These are phyloP conservation scores for Lymantria dispar DNA, from an alignment of 2,888 invertebrate genomes.

Conservation along the genomic window DNA sequence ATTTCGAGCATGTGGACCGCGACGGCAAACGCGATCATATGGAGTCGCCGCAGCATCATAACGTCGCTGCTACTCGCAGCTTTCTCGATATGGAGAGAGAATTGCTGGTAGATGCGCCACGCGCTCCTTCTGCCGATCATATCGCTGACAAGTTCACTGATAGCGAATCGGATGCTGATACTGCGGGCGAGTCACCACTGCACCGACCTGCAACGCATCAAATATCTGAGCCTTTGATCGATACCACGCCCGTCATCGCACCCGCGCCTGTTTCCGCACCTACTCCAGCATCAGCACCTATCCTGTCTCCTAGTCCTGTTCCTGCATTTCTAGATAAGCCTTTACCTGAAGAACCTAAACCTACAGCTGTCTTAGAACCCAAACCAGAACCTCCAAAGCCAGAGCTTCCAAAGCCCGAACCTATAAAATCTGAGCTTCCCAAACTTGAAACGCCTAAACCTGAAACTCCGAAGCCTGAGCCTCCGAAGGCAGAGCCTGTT, in stretches of 20 bases:
- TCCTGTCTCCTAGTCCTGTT: constrained; percentile 55
- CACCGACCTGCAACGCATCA: constrained; percentile 62
- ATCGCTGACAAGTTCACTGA: constrained; percentile 82
- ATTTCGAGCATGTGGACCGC: constrained; percentile 88
- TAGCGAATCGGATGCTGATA: constrained; percentile 81
- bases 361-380: constrained; percentile 18
- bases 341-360: constrained; percentile 30
- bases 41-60: constrained; percentile 55
- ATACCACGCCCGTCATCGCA: constrained; percentile 29
- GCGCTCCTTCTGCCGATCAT: constrained; percentile 64
- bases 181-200: constrained; percentile 70
- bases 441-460: constrained; percentile 41
- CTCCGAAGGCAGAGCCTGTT: constrained; percentile 18
- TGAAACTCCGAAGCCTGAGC: constrained; percentile 15
- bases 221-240: constrained; percentile 28
- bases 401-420: constrained; percentile 40
- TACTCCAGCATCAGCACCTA: constrained; percentile 23
- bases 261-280: constrained; percentile 27
- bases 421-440: constrained; percentile 36
- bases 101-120: constrained; percentile 60
- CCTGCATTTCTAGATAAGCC: constrained; percentile 25
- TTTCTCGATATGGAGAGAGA: constrained; percentile 78
- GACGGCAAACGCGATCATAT: constrained; percentile 69
- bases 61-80: constrained; percentile 60
- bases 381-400: constrained; percentile 20